These are phyloP conservation scores for Eurytemora carolleeae DNA, from an alignment of 1,140 invertebrate species.

Conservation along the genomic window DNA sequence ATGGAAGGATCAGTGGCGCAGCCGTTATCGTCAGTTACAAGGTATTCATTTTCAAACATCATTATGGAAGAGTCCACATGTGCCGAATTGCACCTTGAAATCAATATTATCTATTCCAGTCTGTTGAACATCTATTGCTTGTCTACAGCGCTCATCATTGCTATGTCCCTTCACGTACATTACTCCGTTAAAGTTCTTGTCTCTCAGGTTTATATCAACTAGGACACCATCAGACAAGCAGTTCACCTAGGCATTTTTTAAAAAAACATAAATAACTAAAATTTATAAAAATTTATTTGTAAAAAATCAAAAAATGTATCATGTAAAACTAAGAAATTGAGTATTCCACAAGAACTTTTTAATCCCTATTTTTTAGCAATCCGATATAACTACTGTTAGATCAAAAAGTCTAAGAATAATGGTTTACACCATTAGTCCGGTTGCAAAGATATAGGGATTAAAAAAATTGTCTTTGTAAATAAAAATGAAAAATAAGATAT, in stretches of 20 bases:
- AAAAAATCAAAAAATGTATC: slow-evolving; percentile 13
- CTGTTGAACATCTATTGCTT: slow-evolving; percentile 39
- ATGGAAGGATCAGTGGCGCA: slow-evolving; percentile 77
- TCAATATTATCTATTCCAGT: slow-evolving; percentile 31
- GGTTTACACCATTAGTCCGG: too few species aligned
- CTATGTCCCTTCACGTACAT: slow-evolving; percentile 84
- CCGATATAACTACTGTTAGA: too few species aligned
- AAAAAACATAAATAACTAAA: too few species aligned
- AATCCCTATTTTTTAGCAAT: too few species aligned
- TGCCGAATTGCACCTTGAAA: slow-evolving; percentile 77
- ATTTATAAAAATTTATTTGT: slow-evolving; percentile 20
- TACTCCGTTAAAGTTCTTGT: slow-evolving; percentile 63
- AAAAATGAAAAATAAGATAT: too few species aligned
- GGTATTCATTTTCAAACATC: slow-evolving; percentile 79
- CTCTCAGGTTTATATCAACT: slow-evolving; percentile 34
- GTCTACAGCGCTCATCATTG: slow-evolving; percentile 67
- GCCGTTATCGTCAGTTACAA: slow-evolving; percentile 78
- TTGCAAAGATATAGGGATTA: too few species aligned
- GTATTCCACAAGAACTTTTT: too few species aligned
- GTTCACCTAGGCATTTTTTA: too few species aligned
- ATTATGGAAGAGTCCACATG: slow-evolving; percentile 69
- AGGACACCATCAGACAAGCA: slow-evolving; percentile 77
- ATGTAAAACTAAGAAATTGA: not conserved
- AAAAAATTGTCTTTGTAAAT: too few species aligned
- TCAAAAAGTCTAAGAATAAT: too few species aligned